Evolutionary conservation across 2,113 vertebrate genomes (phyloP), one percentile per base, ranked within the genome.

Genomic region (Tachuris rubrigastra): DNA sequence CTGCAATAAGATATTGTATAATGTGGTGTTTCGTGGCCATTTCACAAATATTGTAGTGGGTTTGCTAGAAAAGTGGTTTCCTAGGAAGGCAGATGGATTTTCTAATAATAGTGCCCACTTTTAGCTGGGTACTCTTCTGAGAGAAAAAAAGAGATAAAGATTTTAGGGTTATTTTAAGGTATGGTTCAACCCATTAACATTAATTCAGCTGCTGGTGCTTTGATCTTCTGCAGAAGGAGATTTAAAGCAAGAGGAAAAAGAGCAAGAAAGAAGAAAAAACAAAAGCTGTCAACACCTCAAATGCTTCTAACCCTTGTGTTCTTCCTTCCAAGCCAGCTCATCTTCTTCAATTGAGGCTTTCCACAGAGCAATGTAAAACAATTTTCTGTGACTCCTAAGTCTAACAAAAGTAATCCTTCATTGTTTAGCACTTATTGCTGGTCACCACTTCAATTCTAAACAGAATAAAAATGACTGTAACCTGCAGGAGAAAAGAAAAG

Each of bases 301-400:
- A 98, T 97, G 96, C 88, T 87, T 96, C 98, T 97, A 98, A 98
- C 96, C 95, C 98, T 97, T 97, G 94, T 95, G 93, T 94, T 91
- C 98, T 98, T 98, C 97, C 97, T 98, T 98, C 98, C 98, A 97
- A 97, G 98, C 97, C 97, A 97, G 97, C 97, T 97, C 97, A 96
- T 98, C 97, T 95, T 90, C 94, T 87, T 90, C 79, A 31, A 71
- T 86, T 91, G 69, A 89, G 63, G 60, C 83, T 94, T 93, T 83
- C 79, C 89, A 42, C 76, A 87, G 50, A 91, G 87, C 58, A 69
- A 50, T 74, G 77, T 63, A 59, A 59, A 90, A 84, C 85, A 75
- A 35, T 87, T 95, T 93, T 89, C 72, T 71, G 55, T 74, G 59
- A 24, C 27, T 69, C 73, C 66, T 11, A 4, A 83, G n/a, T 72